These are phyloP conservation scores for Lonchura striata DNA, from an alignment of 2,113 vertebrate species.

Conservation along the genomic window DNA sequence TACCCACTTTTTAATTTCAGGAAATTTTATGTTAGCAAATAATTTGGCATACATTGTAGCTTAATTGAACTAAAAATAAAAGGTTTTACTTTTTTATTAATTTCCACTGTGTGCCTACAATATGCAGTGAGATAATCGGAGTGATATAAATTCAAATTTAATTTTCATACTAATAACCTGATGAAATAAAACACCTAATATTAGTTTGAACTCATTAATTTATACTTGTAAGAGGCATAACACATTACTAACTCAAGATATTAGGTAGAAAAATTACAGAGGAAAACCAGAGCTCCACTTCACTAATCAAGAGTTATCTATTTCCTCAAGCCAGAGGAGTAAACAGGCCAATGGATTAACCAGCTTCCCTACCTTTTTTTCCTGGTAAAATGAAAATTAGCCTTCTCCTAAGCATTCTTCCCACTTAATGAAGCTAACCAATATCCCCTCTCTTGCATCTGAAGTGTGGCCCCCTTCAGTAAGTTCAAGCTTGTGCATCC, in stretches of 20 bases:
- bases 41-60: neutral
- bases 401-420: neutral
- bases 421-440: neutral
- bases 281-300: neutral
- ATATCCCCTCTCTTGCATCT: neutral
- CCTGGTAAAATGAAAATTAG: neutral
- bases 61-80: neutral
- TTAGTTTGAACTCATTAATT: neutral
- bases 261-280: neutral
- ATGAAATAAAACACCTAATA: neutral
- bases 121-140: neutral
- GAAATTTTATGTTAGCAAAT: neutral
- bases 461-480: neutral
- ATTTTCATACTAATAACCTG: neutral
- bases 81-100: neutral
- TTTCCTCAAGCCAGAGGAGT: neutral
- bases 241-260: neutral
- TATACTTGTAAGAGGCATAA: neutral
- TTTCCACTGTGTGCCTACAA: neutral
- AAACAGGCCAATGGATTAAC: neutral
- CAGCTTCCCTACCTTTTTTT: neutral
- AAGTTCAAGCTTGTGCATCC: neutral
- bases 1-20: neutral
- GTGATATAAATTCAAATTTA: neutral
- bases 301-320: neutral